phyloP scores from a whole-genome alignment of 53 echinoderm and acorn worm genomes.

The Hippasteria phrygiana region DNA sequence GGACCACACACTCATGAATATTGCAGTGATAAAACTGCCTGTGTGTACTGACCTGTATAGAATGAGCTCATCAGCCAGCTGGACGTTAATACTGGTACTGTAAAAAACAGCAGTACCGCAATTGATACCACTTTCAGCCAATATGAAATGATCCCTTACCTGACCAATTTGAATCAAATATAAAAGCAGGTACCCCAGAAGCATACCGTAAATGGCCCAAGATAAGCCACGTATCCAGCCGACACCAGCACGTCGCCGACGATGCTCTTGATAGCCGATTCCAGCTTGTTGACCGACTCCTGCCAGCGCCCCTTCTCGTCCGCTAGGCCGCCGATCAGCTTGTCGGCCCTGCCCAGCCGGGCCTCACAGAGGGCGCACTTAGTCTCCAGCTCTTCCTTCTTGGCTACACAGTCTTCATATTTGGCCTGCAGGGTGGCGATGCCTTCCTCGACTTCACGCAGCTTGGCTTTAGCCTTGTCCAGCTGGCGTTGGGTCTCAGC shows the following conservation, averaged over 20 bases:
- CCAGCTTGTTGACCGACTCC: conserved; percentile 90
- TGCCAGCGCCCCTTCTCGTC: conserved; percentile 98
- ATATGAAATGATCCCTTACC: no score
- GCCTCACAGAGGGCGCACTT: conserved; percentile 93
- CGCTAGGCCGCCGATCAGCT: conserved; percentile 96
- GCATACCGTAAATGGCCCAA: conserved; percentile 94
- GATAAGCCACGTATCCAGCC: conserved; percentile 94
- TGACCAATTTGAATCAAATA: no score
- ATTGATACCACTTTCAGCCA: no score
- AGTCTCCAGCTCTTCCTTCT: conserved; percentile 96
- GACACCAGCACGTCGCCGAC: conserved; percentile 93
- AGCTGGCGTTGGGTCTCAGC: conserved; percentile 91
- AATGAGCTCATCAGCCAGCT: no score
- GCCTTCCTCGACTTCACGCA: conserved; percentile 94
- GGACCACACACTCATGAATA: no score
- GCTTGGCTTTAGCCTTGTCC: conserved; percentile 84
- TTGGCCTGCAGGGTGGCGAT: conserved; percentile 96
- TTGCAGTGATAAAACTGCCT: no score
- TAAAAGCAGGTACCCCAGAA: no score
- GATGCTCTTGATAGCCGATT: conserved; percentile 84
- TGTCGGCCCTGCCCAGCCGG: conserved; percentile 91
- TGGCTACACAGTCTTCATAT: conserved; percentile 93
- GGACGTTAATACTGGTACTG: no score
- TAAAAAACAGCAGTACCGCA: no score
- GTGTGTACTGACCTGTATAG: no score